These are phyloP conservation scores for Australoheros scitulus DNA, from an alignment of 2,113 vertebrate genomes.

Conservation along the genomic window DNA sequence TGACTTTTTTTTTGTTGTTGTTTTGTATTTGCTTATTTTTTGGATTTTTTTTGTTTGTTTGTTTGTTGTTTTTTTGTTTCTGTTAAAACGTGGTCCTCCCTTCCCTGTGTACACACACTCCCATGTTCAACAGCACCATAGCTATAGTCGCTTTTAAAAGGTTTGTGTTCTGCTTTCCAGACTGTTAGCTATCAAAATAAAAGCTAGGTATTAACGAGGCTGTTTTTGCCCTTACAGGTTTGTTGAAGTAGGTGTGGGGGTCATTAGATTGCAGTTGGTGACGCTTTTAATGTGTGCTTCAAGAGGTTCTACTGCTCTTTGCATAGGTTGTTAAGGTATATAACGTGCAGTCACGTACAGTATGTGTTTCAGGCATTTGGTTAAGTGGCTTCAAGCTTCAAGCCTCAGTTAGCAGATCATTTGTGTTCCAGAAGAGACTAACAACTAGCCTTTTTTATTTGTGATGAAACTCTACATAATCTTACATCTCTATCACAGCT, in stretches of 20 bases:
- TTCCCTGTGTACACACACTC: constrained; percentile 68
- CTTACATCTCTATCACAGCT: constrained; percentile 59
- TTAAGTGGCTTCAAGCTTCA: constrained; percentile 64
- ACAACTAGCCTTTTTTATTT: constrained; percentile 54
- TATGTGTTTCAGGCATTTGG: constrained; percentile 73
- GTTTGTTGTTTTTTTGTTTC: constrained; percentile 44
- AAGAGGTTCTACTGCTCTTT: constrained; percentile 47
- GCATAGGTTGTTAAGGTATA: constrained; percentile 67
- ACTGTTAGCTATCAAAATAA: constrained; percentile 77
- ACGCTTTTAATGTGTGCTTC: constrained; percentile 69
- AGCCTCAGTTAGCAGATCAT: constrained; percentile 66
- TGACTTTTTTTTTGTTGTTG: constrained; percentile 46
- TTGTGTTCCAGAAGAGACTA: constrained; percentile 62
- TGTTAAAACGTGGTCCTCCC: constrained; percentile 68
- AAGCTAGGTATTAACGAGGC: constrained; percentile 77
- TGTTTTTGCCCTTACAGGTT: constrained; percentile 57
- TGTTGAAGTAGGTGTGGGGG: constrained; percentile 66
- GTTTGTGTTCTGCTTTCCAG: constrained; percentile 65
- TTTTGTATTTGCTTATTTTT: constrained; percentile 70
- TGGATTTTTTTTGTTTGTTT: constrained; percentile 33
- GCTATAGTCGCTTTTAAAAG: constrained; percentile 59
- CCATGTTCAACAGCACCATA: constrained; percentile 74
- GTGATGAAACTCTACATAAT: constrained; percentile 57
- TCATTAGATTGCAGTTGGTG: constrained; percentile 66
- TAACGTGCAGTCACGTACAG: constrained; percentile 67